phyloP scores from a whole-genome alignment of 2,113 vertebrate genomes.

The Proteles cristata region DNA sequence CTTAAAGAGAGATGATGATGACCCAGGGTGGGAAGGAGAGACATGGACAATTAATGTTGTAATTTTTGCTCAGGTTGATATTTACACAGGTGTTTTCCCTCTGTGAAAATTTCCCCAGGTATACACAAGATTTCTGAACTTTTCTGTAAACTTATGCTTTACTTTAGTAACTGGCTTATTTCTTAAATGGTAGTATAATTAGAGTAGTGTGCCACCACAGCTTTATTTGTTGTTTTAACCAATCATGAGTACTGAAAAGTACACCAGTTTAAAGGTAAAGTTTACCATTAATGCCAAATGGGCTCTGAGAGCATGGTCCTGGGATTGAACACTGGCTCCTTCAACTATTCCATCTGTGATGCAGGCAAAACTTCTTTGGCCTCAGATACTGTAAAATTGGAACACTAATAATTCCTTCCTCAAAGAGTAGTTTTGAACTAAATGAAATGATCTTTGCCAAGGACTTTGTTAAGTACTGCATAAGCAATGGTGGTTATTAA shows the following conservation, averaged over 20 bases:
- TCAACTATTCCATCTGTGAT: background rate
- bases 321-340: background rate
- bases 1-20: background rate
- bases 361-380: background rate
- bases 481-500: constrained; percentile 10
- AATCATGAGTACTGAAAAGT: background rate
- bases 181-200: background rate
- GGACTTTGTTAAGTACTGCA: background rate
- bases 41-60: background rate
- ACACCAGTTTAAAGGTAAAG: background rate
- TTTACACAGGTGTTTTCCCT: background rate
- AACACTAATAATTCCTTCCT: constrained; percentile 35
- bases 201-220: background rate
- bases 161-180: background rate
- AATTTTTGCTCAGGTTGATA: background rate
- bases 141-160: background rate
- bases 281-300: background rate
- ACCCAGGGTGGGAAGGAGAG: too few species aligned
- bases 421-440: background rate
- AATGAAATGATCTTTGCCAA: constrained; percentile 17
- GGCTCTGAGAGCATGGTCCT: background rate
- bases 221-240: background rate
- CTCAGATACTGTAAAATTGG: background rate
- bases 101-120: background rate
- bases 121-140: background rate